Conservation (phyloP, 2,888 invertebrate species). For the Hedychridium roseum region DNA sequence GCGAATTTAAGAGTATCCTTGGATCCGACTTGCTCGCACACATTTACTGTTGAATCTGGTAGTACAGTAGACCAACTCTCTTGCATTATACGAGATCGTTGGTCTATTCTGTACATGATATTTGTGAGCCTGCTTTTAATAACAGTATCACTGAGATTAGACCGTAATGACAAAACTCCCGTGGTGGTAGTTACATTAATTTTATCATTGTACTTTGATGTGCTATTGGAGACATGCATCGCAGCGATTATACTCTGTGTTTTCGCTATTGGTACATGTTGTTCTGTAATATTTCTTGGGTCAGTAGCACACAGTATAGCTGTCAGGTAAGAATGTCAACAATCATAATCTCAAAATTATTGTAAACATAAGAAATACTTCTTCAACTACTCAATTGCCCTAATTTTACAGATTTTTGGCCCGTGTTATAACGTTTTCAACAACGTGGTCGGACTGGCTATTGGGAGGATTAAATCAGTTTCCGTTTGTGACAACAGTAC, state of each 20-base stretch:
- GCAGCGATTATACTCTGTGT: slow-evolving; percentile 63
- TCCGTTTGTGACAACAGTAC: slow-evolving; percentile 73
- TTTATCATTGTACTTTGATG: slow-evolving; percentile 35
- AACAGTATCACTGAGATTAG: slow-evolving; percentile 49
- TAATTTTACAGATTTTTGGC: slow-evolving; percentile 64
- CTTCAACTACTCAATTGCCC: slow-evolving; percentile 7
- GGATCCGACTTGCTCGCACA: slow-evolving; percentile 77
- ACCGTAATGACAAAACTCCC: slow-evolving; percentile 19
- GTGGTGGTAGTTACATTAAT: slow-evolving; percentile 40
- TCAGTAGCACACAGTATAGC: slow-evolving; percentile 74
- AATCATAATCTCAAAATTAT: slow-evolving; percentile 21
- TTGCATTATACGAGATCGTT: slow-evolving; percentile 55
- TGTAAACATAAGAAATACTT: neutral
- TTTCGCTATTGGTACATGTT: slow-evolving; percentile 66
- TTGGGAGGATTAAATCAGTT: slow-evolving; percentile 74
- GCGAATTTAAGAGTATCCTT: slow-evolving; percentile 68
- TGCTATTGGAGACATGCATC: slow-evolving; percentile 48
- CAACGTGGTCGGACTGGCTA: slow-evolving; percentile 70
- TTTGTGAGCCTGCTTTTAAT: slow-evolving; percentile 68
- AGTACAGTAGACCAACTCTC: slow-evolving; percentile 57
- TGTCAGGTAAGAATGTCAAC: slow-evolving; percentile 68
- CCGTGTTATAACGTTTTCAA: slow-evolving; percentile 63
- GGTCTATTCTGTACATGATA: slow-evolving; percentile 69
- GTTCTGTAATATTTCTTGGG: slow-evolving; percentile 73
- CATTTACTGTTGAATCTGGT: slow-evolving; percentile 59